Evolutionary conservation across 2,797 vertebrate genomes (phyloP).

Genomic region (Mergus octosetaceus): DNA sequence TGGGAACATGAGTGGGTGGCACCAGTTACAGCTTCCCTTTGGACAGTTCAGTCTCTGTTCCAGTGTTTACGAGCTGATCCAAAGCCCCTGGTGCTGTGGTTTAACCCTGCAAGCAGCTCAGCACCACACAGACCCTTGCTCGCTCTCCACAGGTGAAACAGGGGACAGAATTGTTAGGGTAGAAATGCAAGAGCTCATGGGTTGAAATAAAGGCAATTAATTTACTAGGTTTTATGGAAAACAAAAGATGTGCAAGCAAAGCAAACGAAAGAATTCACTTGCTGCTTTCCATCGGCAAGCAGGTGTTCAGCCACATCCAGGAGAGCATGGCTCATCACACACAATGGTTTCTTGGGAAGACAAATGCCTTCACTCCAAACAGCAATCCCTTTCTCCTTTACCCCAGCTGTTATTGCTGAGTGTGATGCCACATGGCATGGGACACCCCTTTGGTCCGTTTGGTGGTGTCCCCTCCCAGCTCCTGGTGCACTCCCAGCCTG

Average conservation of each 20-base stretch:
- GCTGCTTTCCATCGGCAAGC: neutral
- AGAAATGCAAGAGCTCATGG: neutral
- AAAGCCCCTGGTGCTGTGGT: neutral
- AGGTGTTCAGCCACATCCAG: neutral
- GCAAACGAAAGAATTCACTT: neutral
- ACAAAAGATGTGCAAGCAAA: neutral
- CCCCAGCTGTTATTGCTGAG: neutral
- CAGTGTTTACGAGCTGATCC: neutral
- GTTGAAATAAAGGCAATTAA: neutral
- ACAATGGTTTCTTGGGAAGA: neutral
- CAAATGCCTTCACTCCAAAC: neutral
- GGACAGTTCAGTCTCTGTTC: neutral
- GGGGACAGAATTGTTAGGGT: neutral
- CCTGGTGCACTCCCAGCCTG: neutral
- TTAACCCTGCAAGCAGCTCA: neutral
- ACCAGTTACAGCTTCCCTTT: neutral
- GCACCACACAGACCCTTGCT: neutral
- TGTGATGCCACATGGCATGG: neutral
- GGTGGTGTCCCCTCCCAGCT: neutral
- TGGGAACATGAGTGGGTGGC: fast-evolving
- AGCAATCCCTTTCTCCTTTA: neutral
- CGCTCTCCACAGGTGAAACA: neutral
- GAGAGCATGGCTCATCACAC: neutral
- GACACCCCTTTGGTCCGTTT: neutral
- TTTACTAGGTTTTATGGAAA: neutral